These are phyloP conservation scores for Rhabdophis nuchalis DNA, from an alignment of 2,797 vertebrate species.

Conservation along the genomic window DNA sequence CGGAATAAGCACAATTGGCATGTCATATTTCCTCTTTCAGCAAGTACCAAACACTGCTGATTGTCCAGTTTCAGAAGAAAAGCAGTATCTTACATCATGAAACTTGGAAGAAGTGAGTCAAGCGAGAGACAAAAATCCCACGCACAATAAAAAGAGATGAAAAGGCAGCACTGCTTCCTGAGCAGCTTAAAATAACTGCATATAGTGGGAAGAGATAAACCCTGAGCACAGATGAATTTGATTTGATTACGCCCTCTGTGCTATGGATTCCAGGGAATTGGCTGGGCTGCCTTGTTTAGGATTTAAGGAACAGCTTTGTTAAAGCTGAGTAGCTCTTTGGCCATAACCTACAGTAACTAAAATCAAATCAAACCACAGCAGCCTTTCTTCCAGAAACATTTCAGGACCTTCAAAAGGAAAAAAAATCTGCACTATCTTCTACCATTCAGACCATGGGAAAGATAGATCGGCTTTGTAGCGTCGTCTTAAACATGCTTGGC, in stretches of 20 bases:
- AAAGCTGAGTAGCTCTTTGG: slow-evolving; percentile 27
- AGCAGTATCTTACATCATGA: not conserved
- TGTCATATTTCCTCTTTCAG: not conserved
- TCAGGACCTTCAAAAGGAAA: slow-evolving; percentile 11
- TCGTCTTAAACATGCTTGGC: not conserved
- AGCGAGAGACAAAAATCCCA: slow-evolving; percentile 7
- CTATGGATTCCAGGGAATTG: slow-evolving; percentile 17
- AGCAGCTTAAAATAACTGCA: slow-evolving; percentile 15
- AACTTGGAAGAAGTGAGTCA: slow-evolving; percentile 9
- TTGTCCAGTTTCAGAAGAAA: slow-evolving; percentile 2
- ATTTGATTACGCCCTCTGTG: slow-evolving; percentile 25
- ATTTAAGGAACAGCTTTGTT: slow-evolving; percentile 16
- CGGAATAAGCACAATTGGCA: not conserved
- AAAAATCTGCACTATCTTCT: not conserved
- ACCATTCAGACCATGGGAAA: not conserved
- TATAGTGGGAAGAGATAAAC: slow-evolving; percentile 24
- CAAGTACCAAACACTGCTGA: not conserved
- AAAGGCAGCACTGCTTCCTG: slow-evolving; percentile 30
- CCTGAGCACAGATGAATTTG: slow-evolving; percentile 18
- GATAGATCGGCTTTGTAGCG: not conserved
- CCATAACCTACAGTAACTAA: slow-evolving; percentile 2
- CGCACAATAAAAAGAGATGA: slow-evolving; percentile 24
- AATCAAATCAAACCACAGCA: slow-evolving; percentile 8
- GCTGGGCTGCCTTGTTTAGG: slow-evolving; percentile 2
- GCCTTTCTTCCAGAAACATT: slow-evolving; percentile 3